These are phyloP conservation scores for Panzeria rudis DNA, from an alignment of 2,888 invertebrate species.

Conservation along the genomic window DNA sequence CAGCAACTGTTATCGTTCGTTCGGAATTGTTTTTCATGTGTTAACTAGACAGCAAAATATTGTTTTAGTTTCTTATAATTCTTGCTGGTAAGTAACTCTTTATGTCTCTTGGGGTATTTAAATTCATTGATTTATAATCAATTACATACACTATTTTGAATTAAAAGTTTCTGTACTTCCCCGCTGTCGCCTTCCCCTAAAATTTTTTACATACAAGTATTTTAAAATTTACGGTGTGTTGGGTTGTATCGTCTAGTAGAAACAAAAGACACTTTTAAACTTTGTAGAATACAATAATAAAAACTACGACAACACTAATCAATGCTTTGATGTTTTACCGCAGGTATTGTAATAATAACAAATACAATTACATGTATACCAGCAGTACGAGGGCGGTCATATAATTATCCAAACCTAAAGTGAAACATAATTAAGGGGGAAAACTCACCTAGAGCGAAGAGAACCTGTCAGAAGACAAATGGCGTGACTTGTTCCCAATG, in stretches of 20 bases:
- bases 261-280: conserved; percentile 46
- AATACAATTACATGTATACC: conserved; percentile 37
- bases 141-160: conserved; percentile 52
- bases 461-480: too few relatives aligned
- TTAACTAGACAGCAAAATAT: conserved; percentile 38
- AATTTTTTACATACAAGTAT: conserved; percentile 16
- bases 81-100: conserved; percentile 1
- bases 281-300: conserved; percentile 37
- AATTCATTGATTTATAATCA: conserved; percentile 67
- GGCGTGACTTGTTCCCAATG: too few relatives aligned
- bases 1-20: conserved; percentile 7
- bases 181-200: neutral
- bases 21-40: conserved; percentile 34
- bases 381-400: neutral
- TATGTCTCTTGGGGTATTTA: conserved; percentile 45
- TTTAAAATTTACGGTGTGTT: conserved; percentile 54
- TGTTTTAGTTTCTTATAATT: conserved; percentile 6
- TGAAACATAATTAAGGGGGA: neutral
- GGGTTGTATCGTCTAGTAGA: conserved; percentile 27
- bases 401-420: neutral
- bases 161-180: neutral
- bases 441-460: too few relatives aligned
- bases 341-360: conserved; percentile 53
- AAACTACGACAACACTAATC: conserved; percentile 58
- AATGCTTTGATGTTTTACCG: conserved; percentile 70